Evolutionary conservation across 2,888 invertebrate genomes (phyloP).

Genomic region (Pyralis farinalis): DNA sequence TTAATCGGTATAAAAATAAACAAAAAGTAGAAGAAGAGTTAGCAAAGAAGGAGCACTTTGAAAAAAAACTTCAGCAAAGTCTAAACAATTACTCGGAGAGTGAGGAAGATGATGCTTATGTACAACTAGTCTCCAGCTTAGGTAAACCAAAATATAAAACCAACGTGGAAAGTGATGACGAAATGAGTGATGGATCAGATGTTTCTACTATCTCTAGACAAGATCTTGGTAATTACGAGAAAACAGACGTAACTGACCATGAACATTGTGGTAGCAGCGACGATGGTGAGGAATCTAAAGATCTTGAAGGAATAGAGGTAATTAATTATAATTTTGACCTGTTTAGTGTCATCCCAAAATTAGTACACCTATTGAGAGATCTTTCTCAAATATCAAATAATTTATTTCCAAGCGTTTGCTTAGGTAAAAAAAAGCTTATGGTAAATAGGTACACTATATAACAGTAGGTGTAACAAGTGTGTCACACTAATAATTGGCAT

Average conservation of each 20-base stretch:
- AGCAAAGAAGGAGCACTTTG: conserved; percentile 56
- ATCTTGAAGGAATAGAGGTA: not conserved
- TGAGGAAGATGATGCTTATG: conserved; percentile 73
- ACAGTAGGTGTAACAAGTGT: no score
- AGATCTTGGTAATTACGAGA: not conserved
- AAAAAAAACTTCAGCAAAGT: conserved; percentile 49
- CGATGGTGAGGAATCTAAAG: conserved; percentile 11
- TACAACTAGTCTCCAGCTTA: conserved; percentile 77
- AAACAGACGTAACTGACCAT: not conserved
- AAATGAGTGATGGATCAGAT: conserved; percentile 22
- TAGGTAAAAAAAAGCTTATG: no score
- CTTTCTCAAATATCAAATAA: no score
- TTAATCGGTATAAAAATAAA: conserved; percentile 73
- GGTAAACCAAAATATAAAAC: conserved; percentile 30
- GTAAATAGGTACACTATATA: no score
- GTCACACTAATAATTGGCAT: no score
- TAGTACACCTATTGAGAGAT: no score
- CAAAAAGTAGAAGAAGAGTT: conserved; percentile 71
- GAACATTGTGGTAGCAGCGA: not conserved
- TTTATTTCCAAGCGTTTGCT: no score
- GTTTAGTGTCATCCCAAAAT: no score
- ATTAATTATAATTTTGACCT: no score
- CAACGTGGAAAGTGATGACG: conserved; percentile 45
- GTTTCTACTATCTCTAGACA: no score
- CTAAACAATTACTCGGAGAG: conserved; percentile 71